These are phyloP conservation scores for Nemotelus nigrinus DNA, from an alignment of 2,888 invertebrate species.

Conservation along the genomic window DNA sequence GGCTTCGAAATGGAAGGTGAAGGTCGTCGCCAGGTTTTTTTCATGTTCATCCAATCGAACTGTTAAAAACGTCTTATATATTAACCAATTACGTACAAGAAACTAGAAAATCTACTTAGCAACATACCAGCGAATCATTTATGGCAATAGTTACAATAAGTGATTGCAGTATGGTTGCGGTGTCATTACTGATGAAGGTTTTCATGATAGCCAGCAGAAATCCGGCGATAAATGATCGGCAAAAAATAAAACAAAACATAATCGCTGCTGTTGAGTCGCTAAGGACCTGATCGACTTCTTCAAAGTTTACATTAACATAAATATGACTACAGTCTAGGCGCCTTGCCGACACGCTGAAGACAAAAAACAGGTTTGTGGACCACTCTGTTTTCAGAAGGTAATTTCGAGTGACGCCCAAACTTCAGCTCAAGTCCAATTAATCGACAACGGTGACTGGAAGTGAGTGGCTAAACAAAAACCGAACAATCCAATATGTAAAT, in stretches of 20 bases:
- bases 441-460: slow-evolving; percentile 25
- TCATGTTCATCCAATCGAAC: slow-evolving; percentile 19
- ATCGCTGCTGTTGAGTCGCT: neutral
- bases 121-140: slow-evolving; percentile 4
- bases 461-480: slow-evolving; percentile 16
- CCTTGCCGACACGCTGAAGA: slow-evolving; percentile 21
- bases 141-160: slow-evolving; percentile 9
- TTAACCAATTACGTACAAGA: slow-evolving; percentile 34
- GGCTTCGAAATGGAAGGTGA: slow-evolving; percentile 30
- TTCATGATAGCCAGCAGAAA: slow-evolving; percentile 30
- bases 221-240: slow-evolving; percentile 22
- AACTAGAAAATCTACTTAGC: slow-evolving; percentile 43
- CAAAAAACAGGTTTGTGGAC: slow-evolving; percentile 25
- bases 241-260: slow-evolving; percentile 7
- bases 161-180: slow-evolving; percentile 14
- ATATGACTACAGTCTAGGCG: slow-evolving; percentile 30
- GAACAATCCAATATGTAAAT: slow-evolving; percentile 32
- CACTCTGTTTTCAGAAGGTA: slow-evolving; percentile 26
- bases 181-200: slow-evolving; percentile 31
- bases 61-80: slow-evolving; percentile 38
- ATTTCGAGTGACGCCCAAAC: slow-evolving; percentile 39
- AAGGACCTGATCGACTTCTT: slow-evolving; percentile 36
- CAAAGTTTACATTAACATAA: slow-evolving; percentile 30
- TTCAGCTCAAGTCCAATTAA: neutral
- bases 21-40: slow-evolving; percentile 14